These are phyloP conservation scores for Synanthedon myopaeformis DNA, from an alignment of 2,888 invertebrate species.

Conservation along the genomic window DNA sequence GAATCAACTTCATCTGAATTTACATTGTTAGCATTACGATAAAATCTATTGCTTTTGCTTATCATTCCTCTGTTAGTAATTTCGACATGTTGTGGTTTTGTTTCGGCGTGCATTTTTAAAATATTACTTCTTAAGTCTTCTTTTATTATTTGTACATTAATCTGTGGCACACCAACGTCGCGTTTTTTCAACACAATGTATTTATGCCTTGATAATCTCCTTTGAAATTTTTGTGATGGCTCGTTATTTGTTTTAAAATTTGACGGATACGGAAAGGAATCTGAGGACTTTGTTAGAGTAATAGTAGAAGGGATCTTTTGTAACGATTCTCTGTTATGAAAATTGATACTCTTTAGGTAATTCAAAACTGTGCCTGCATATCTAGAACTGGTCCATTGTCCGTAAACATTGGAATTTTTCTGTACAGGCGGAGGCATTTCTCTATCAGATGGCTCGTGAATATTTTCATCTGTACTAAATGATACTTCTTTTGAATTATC, in stretches of 20 bases:
- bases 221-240: constrained; percentile 32
- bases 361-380: constrained; percentile 49
- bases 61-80: constrained; percentile 32
- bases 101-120: constrained; percentile 32
- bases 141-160: constrained; percentile 47
- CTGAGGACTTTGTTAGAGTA: constrained; percentile 36
- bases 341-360: constrained; percentile 46
- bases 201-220: constrained; percentile 21
- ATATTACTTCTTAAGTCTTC: constrained; percentile 36
- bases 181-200: neutral
- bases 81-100: constrained; percentile 33
- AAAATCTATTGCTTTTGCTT: constrained; percentile 23
- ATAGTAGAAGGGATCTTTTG: constrained; percentile 38
- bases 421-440: constrained; percentile 37
- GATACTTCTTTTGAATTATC: neutral
- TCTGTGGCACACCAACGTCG: constrained; percentile 5
- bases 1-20: neutral
- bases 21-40: constrained; percentile 21
- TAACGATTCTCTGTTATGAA: constrained; percentile 22
- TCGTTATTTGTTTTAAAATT: constrained; percentile 35
- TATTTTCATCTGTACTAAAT: neutral
- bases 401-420: constrained; percentile 34
- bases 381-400: constrained; percentile 50
- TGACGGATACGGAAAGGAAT: constrained; percentile 44
- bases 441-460: constrained; percentile 2